Conservation (phyloP, 2,797 vertebrate genomes). For the Gallinago stenura region DNA sequence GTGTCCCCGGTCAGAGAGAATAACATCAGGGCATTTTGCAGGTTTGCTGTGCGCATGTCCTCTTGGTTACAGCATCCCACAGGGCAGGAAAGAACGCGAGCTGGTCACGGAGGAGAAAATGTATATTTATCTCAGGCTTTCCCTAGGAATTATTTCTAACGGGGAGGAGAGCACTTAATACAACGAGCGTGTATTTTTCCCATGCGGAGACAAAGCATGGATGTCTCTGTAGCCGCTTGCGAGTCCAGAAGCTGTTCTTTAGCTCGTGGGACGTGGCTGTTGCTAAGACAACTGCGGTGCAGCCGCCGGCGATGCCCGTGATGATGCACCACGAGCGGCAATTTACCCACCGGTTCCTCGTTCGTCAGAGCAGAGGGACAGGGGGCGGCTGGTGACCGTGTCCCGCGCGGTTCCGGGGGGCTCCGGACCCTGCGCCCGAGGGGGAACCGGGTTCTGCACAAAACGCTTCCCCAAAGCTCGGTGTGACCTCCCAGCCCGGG, state of each 20-base stretch:
- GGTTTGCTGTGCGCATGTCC: not conserved
- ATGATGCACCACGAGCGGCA: conserved; percentile 23
- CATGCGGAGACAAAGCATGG: conserved; percentile 29
- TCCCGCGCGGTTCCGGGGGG: not conserved
- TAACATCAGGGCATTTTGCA: not conserved
- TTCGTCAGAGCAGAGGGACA: conserved; percentile 5
- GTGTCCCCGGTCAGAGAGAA: not conserved
- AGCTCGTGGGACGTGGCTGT: conserved; percentile 47
- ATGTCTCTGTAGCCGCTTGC: not conserved
- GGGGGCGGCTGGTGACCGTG: not conserved
- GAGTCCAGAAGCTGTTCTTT: conserved; percentile 25
- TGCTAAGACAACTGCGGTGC: conserved; percentile 69
- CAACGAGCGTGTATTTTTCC: not conserved
- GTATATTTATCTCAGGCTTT: not conserved
- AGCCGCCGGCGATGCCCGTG: conserved; percentile 5
- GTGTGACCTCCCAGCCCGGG: not conserved
- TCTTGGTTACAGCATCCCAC: not conserved
- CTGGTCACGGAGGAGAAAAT: not conserved
- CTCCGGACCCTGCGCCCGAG: not conserved
- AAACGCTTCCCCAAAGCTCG: not conserved
- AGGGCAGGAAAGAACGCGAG: not conserved
- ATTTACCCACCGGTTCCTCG: conserved; percentile 50
- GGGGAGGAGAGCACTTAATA: not conserved
- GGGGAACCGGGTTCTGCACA: not conserved
- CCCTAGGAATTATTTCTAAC: not conserved